Conservation (phyloP, 2,113 vertebrate species). For the Bothrops jararaca region DNA sequence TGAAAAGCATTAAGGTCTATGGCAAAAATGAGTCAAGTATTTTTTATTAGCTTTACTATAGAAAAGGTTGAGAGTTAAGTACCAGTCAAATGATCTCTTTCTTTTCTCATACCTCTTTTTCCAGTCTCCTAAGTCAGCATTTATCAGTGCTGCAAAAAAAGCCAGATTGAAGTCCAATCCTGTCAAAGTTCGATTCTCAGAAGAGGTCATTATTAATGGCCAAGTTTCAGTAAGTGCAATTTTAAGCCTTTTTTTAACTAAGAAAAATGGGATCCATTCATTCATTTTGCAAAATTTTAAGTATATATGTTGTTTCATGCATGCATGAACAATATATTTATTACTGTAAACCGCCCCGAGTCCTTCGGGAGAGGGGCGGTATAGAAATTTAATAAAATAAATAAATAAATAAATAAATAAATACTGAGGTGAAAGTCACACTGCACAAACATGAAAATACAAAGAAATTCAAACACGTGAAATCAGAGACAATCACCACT, state of each 20-base stretch:
- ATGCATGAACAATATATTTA: not conserved
- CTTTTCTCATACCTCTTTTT: slow-evolving; percentile 50
- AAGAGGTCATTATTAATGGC: slow-evolving; percentile 97
- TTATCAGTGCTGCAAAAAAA: slow-evolving; percentile 99
- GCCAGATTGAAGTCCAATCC: slow-evolving; percentile 98
- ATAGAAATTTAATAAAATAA: too few relatives aligned
- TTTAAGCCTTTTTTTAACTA: not conserved
- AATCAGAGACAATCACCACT: not conserved
- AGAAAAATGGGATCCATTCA: slow-evolving; percentile 21
- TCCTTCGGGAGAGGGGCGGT: too few relatives aligned
- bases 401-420: too few relatives aligned
- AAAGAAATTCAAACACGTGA: not conserved
- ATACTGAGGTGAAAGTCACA: too few relatives aligned
- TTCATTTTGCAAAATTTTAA: not conserved
- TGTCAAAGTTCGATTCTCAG: slow-evolving; percentile 96
- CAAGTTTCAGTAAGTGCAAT: slow-evolving; percentile 90
- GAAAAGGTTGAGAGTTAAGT: slow-evolving; percentile 19
- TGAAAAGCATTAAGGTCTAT: not conserved
- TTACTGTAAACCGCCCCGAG: too few relatives aligned
- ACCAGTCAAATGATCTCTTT: slow-evolving; percentile 35
- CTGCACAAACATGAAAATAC: not conserved
- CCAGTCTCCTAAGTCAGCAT: slow-evolving; percentile 97
- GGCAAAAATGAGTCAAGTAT: slow-evolving; percentile 9
- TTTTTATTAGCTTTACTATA: slow-evolving; percentile 1
- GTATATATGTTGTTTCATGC: accelerated